Conservation (phyloP, 2,113 vertebrate species). For the Hippocampus mohnikei region DNA sequence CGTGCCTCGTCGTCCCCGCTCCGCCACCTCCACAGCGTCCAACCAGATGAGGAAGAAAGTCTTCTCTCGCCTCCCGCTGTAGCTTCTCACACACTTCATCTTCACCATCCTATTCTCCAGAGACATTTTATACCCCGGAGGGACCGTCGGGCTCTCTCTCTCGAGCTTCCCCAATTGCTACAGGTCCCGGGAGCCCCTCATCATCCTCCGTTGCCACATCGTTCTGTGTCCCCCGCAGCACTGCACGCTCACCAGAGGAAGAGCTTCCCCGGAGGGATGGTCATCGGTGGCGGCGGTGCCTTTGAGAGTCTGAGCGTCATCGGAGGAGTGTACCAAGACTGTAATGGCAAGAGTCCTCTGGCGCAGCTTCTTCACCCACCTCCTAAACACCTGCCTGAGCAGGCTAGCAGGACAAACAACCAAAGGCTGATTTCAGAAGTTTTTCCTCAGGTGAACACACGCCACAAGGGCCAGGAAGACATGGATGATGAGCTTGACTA, state of each 20-base stretch:
- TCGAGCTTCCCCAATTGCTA: conserved; percentile 83
- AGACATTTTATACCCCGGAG: conserved; percentile 61
- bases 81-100: conserved; percentile 48
- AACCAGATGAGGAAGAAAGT: conserved; percentile 82
- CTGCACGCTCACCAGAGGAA: conserved; percentile 62
- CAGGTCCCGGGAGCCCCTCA: conserved; percentile 68
- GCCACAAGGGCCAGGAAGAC: conserved; percentile 77
- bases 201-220: conserved; percentile 28
- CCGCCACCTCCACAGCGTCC: conserved; percentile 54
- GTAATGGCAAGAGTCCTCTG: conserved; percentile 86
- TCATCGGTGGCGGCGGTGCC: conserved; percentile 26
- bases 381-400: conserved; percentile 35
- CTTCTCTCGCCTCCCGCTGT: conserved; percentile 73
- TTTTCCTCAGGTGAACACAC: conserved; percentile 89
- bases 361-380: conserved; percentile 60
- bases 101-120: conserved; percentile 59
- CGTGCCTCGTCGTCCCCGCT: conserved; percentile 57
- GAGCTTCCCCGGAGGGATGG: conserved; percentile 61
- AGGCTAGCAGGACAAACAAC: conserved; percentile 11
- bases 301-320: background rate
- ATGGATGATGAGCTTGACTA: conserved; percentile 95
- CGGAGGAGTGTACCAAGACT: conserved; percentile 80
- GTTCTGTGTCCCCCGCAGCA: conserved; percentile 20
- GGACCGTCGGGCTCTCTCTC: conserved; percentile 85
- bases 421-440: conserved; percentile 79